Base-by-base conservation (phyloP, 2,113 vertebrate species). In the Eurypyga helias region DNA sequence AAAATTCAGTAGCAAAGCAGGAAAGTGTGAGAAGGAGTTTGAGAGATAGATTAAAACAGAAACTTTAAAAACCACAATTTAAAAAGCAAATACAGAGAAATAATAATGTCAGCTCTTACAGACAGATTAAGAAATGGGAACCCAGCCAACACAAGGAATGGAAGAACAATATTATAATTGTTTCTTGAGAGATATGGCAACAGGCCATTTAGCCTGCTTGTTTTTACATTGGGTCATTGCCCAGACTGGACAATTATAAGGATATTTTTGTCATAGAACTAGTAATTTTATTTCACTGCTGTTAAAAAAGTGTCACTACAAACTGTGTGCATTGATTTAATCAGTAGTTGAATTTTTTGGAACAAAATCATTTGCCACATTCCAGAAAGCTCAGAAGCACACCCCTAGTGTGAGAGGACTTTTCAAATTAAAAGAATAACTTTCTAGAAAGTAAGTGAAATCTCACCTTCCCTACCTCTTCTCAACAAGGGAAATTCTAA, bases 181-280 rank as follows among this genome's bases (percentile, higher is more conserved):
- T 97, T 95, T 96, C 85, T 96, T 96, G 93, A 97, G 97, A 97
- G 77, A 34, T 80, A 92, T 98, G 97, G 96, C 96, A 98, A 86
- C 23, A 17, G 14, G 95, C 96, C 95, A 97, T 94, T 97, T 96
- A 96, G 95, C 72, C 73, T 97, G 93, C 94, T 97, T 96, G 90
- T 87, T 98, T 95, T 97, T 96, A 95, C 85, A 58, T 98, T 98
- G 97, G 96, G 85, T 83, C 82, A 31, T 41, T 97, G 97, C 97
- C 97, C 97, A 98, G 95, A 92, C 81, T 95, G 92, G 95, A 97
- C 95, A 98, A 97, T 98, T 98, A 97, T 96, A 95, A 97, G 88
- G 92, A 94, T 97, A 97, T 96, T 97, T 97, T 95, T 96, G 87
- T 93, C 95, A 95, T 52, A 60, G 49, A 87, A 85, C 38, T 75